Evolutionary conservation across 2,888 invertebrate species (phyloP), one percentile per base, ranked within the genome.

Genomic region (Agonum fuliginosum): DNA sequence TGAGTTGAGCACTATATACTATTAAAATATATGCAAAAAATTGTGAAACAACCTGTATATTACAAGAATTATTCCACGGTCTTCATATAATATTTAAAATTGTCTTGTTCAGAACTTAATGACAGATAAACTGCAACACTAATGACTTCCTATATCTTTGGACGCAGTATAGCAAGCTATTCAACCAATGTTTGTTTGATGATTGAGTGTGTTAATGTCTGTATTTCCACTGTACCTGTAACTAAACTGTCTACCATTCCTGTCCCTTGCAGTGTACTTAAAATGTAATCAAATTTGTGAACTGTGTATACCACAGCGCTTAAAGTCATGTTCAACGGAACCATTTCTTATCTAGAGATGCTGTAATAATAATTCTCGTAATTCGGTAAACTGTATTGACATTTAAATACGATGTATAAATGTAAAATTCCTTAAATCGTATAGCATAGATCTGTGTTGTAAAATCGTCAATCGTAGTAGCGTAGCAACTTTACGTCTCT

Each of bases 381-480:
- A 70, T 67, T 71, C 71, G 71, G 71, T 71, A 71, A 71, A 71
- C 71, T 71, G 48, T 71, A 71, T 51, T 71, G 22, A 48, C 19
- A 71, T 48, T 46, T 54, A 54, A 46, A 72, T 72, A 54, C 72
- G 72, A 54, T 72, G 58, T 74, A 74, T 58, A 75, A 75, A 75
- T 65, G 75, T 75, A 75, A 24, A 75, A 75, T 24, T 67, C 72
- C 30, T 72, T 37, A 72, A 72, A 54, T 72, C 72, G 72, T 72
- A 37, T 72, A 72, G 72, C 54, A 34, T 72, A 72, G 54, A 72
- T 75, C 67, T 67, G 37, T 75, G 75, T 75, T 75, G 75, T 75
- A 65, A 75, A 62, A 14, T 65, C 75, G 65, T 75, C 27, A 73
- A 58, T 20, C 75, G 75, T 75, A 62, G 43, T 41, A 70, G 67